phyloP scores from a whole-genome alignment of 2,113 vertebrate species.

The Phasianus colchicus region DNA sequence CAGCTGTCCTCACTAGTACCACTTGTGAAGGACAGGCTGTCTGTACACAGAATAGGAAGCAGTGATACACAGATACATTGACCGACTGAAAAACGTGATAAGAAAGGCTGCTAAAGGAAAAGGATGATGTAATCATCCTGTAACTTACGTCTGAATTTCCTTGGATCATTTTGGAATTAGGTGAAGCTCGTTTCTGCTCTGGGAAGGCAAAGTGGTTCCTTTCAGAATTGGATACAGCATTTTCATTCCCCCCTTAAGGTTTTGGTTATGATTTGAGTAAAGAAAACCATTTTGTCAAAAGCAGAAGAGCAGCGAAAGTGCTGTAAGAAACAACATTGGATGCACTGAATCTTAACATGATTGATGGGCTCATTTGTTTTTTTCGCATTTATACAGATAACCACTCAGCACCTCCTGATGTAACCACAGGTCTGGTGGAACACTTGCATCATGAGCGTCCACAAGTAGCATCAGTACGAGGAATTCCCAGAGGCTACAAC shows the following conservation, averaged over 20 bases:
- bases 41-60: neutral
- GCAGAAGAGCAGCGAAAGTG: neutral
- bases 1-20: neutral
- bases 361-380: neutral
- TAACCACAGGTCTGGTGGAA: conserved; percentile 90
- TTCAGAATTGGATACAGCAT: neutral
- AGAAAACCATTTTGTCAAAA: neutral
- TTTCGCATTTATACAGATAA: conserved; percentile 84
- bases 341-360: neutral
- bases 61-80: neutral
- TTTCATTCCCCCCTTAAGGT: neutral
- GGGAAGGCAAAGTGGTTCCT: fast-evolving
- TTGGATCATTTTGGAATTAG: neutral
- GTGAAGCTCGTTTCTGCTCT: neutral
- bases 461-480: conserved; percentile 86
- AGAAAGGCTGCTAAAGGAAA: neutral
- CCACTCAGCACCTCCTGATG: conserved; percentile 91
- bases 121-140: neutral
- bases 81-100: neutral
- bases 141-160: neutral
- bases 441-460: conserved; percentile 82
- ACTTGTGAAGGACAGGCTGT: neutral
- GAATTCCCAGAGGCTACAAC: conserved; percentile 82
- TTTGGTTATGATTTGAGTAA: neutral
- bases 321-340: neutral